Base-by-base conservation (phyloP, 2,113 vertebrate species). In the Corythornis madagascariensis region DNA sequence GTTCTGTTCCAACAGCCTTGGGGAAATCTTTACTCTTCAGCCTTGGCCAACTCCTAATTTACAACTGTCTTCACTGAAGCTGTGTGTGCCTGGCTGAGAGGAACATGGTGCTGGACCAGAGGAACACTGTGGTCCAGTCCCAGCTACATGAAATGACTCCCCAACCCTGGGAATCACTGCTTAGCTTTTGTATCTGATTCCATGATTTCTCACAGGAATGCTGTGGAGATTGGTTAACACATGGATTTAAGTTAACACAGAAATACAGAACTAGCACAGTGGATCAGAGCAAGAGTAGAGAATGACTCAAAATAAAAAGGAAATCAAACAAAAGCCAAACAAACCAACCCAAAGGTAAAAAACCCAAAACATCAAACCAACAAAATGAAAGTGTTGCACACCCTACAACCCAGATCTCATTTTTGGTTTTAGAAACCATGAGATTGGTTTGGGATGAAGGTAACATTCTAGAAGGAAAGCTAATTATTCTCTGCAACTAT, bases 21-120 rank as follows among this genome's bases (percentile, higher is more conserved):
- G 78, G 77, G 83, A 89, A 72, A 57, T 31, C 50, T 61, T 35
- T 29, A 10, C 28, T 71, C n/a, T 52, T 73, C 20, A 56, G 16
- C 13, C 69, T 64, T 53, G 83, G 69, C 66, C 66, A 81, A 6
- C 47, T 80, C 56, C 8, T 50, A 22, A 1, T 35, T 80, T 24
- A 14, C 28, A 74, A 31, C 3, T 25, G 42, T 11, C 71, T 20
- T 8, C 26, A 18, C 71, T 63, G 71, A 83, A 87, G 82, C 55
- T 71, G 76, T 0, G 2, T 56, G 53, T 0, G 8, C 35, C 50
- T 61, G 75, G 59, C 74, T 84, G 45, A 82, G 65, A 79, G 24
- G 9, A 82, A 25, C 9, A 11, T 1, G 0, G 53, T 1, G 16
- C 70, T 74, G 88, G 67, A 53, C 1, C 0, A 56, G 26, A 66